Base-by-base conservation (phyloP, 2,113 vertebrate species). In the Toxotes chatareus region DNA sequence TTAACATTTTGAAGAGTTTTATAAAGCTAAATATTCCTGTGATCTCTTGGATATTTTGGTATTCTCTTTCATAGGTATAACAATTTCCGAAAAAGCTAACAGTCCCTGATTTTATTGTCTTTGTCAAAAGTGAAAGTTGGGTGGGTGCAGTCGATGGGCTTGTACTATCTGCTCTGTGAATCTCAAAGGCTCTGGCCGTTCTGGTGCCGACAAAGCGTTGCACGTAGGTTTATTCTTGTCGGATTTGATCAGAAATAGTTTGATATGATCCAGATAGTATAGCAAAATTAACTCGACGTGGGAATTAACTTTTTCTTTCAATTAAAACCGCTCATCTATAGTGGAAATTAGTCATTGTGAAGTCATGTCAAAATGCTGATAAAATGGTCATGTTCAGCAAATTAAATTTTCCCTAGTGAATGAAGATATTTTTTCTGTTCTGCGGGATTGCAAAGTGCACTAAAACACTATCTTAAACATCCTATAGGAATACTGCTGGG, bases 161-260 rank as follows among this genome's bases (percentile, higher is more conserved):
- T 72, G 56, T 73, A 57, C 80, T 80, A 86, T 79, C 76, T 86
- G 84, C 32, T 84, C 23, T 67, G 49, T 64, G 38, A 67, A 56
- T 69, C 62, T 42, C 79, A 40, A 53, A 74, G 31, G 44, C 67
- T 57, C 64, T 42, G 47, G 67, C 8, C 65, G 49, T 49, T 70
- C 21, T 66, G 32, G 31, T 76, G 19, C 57, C n/a, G 3, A 19
- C 47, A 19, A 69, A 66, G 65, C 73, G 31, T 66, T 73, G 49
- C 59, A 4, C 44, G 4, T 68, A 57, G 16, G 7, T 57, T 74
- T 7, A 61, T 70, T 70, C 0, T 55, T 78, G 32, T 32, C 36
- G 4, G 62, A 49, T 81, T 56, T 34, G 32, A n/a, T 56, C 19
- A 55, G 46, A 6, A 63, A 31, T 51, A 38, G 13, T 36, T 73